Percentiles rank a stretch among this genome's conserved stretches.
phyloP scores from a whole-genome alignment of 2,113 vertebrate species.

The Panurus biarmicus region DNA sequence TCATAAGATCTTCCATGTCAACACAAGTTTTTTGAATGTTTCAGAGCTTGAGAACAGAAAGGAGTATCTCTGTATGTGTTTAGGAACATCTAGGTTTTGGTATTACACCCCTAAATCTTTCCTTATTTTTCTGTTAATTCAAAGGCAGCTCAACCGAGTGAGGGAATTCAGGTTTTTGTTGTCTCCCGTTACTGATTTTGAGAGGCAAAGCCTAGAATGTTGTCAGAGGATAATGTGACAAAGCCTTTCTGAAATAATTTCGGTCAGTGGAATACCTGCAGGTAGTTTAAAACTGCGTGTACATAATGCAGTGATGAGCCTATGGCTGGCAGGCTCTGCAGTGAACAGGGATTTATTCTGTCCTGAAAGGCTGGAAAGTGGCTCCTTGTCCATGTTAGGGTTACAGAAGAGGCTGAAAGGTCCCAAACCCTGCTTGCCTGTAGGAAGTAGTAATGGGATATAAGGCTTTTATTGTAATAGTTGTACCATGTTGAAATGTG shows the following conservation, averaged over 20 bases:
- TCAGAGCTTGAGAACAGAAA: background rate
- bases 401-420: background rate
- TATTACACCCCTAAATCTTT: background rate
- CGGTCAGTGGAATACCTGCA: background rate
- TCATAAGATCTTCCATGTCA: background rate
- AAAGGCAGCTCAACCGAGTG: background rate
- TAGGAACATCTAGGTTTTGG: background rate
- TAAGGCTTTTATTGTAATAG: background rate
- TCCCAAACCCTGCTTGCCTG: background rate
- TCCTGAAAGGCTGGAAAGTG: background rate
- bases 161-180: background rate
- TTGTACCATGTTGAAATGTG: background rate
- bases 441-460: background rate
- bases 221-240: background rate
- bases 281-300: rapidly evolving
- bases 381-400: background rate
- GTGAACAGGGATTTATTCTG: background rate
- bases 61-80: background rate
- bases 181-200: background rate
- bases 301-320: background rate
- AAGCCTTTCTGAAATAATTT: background rate
- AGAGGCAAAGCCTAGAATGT: background rate
- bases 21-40: background rate
- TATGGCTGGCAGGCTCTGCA: background rate
- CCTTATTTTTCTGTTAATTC: background rate